Evolutionary conservation across 2,888 invertebrate genomes (phyloP).

Genomic region (Morpho deidamia): DNA sequence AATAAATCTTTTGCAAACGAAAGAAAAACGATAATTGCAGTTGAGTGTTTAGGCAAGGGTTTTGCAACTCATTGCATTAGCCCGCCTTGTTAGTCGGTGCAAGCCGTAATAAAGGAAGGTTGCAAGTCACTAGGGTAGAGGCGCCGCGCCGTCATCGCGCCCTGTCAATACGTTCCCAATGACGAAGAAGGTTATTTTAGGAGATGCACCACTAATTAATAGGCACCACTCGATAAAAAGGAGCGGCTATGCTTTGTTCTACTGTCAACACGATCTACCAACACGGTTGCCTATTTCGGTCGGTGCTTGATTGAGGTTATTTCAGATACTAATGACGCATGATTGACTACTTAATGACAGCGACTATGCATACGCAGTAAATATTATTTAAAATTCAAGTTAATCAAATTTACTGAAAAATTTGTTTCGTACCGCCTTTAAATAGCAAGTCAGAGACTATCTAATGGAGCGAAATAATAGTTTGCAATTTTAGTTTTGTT

Average conservation of each 20-base stretch:
- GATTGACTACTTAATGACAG: no score
- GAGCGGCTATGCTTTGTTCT: constrained; percentile 61
- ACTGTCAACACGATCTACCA: constrained; percentile 43
- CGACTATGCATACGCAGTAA: no score
- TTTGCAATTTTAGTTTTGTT: no score
- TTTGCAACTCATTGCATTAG: constrained; percentile 78
- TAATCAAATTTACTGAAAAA: no score
- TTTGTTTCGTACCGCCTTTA: no score
- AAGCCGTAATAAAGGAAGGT: constrained; percentile 62
- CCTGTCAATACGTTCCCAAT: constrained; percentile 68
- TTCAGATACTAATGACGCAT: neutral
- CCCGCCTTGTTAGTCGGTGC: constrained; percentile 68
- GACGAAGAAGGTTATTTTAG: constrained; percentile 71
- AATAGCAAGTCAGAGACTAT: no score
- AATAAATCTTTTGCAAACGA: constrained; percentile 31
- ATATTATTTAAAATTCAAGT: no score
- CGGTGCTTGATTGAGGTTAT: constrained; percentile 1
- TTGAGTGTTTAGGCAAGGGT: constrained; percentile 28
- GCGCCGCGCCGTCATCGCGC: constrained; percentile 63
- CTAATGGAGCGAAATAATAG: no score
- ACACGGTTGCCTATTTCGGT: constrained; percentile 16
- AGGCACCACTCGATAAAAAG: constrained; percentile 57
- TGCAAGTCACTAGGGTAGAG: constrained; percentile 66
- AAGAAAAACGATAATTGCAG: constrained; percentile 35
- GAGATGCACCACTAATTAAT: constrained; percentile 73